A percentile compares a stretch with the other conserved stretches of the same genome.
phyloP scores from a whole-genome alignment of 2,113 vertebrate genomes.

The Melanerpes formicivorus region DNA sequence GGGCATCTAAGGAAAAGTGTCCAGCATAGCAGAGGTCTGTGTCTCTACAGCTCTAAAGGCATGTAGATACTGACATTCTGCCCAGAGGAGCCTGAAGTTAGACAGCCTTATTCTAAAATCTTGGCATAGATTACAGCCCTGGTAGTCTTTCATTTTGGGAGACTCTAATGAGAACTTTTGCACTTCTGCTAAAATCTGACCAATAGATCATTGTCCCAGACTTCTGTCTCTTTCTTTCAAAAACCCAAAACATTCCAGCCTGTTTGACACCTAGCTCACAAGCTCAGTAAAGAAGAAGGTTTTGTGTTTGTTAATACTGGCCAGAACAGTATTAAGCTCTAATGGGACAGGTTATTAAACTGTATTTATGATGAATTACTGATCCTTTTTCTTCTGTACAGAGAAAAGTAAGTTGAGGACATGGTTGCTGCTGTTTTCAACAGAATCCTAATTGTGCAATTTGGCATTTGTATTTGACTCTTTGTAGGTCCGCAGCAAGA shows the following conservation, averaged over 20 bases:
- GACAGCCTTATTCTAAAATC: background rate
- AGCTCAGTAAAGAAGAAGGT: background rate
- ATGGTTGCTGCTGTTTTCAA: background rate
- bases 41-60: background rate
- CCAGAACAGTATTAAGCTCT: background rate
- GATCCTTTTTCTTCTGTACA: background rate
- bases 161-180: background rate
- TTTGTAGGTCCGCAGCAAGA: constrained; percentile 77
- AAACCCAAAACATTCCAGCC: background rate
- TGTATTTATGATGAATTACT: background rate
- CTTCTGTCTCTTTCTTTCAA: background rate
- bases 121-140: background rate
- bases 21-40: background rate
- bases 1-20: background rate
- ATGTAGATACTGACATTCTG: background rate
- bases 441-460: background rate
- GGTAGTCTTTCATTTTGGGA: background rate
- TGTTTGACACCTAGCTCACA: background rate
- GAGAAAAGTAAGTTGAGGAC: background rate
- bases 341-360: background rate
- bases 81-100: background rate
- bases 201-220: background rate
- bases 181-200: background rate
- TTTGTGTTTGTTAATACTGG: background rate
- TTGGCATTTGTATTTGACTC: constrained; percentile 33